These are phyloP conservation scores for Trichonephila clavata DNA, from an alignment of 1,140 invertebrate species.

Conservation along the genomic window DNA sequence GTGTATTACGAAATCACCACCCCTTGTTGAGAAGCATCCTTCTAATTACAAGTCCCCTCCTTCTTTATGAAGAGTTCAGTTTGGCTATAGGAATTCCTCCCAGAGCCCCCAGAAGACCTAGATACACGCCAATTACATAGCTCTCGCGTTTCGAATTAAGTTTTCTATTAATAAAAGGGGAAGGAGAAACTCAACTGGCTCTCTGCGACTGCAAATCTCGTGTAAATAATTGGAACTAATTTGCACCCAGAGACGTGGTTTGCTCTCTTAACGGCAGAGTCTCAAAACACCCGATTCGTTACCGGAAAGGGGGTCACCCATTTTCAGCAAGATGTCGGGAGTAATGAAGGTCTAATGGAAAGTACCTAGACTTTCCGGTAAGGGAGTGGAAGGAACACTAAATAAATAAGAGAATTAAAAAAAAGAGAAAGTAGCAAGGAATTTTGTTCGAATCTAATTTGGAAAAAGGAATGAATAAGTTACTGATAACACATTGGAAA, in stretches of 20 bases:
- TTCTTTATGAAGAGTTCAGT: conserved; percentile 8
- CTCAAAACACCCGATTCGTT: background rate
- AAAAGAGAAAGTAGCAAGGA: background rate
- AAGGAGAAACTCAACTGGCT: conserved; percentile 22
- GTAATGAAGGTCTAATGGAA: conserved; percentile 29
- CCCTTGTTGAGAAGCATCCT: background rate
- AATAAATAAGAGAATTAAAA: background rate
- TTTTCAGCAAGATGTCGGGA: background rate
- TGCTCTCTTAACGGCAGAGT: background rate
- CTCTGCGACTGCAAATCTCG: conserved; percentile 29
- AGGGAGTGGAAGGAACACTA: background rate
- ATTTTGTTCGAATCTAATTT: conserved; percentile 24
- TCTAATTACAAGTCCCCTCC: conserved; percentile 2
- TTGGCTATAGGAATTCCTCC: background rate
- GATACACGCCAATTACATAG: conserved; percentile 49
- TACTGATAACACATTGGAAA: background rate
- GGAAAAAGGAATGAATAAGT: background rate
- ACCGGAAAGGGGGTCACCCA: background rate
- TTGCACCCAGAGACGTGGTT: conserved; percentile 45
- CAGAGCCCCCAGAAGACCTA: background rate
- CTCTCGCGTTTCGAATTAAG: conserved; percentile 62
- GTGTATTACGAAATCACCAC: conserved; percentile 23
- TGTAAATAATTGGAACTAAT: conserved; percentile 74
- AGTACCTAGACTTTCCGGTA: background rate
- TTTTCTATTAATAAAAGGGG: conserved; percentile 71